Percentiles rank a stretch among this genome's conserved stretches.
Conservation (phyloP, 2,888 invertebrate genomes). For the Caenorhabditis wallacei region DNA sequence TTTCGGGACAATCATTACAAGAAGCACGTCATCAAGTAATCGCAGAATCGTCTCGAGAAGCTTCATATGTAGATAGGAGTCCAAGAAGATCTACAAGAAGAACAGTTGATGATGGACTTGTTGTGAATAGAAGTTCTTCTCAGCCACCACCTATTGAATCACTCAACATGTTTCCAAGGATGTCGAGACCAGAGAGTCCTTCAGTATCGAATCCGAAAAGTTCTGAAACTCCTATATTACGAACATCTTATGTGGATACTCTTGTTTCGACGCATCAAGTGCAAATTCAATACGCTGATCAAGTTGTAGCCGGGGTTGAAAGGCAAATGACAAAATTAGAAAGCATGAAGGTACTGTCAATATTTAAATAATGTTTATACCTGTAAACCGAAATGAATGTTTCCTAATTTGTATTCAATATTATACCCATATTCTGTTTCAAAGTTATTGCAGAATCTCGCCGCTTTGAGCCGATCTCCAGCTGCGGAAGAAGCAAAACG, state of each 20-base stretch:
- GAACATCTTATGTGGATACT: slow-evolving; percentile 40
- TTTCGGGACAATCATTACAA: slow-evolving; percentile 5
- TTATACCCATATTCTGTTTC: too few relatives aligned
- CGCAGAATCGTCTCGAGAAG: background rate
- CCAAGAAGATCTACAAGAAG: slow-evolving; percentile 5
- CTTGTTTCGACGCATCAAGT: slow-evolving; percentile 25
- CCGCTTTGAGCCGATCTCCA: slow-evolving; percentile 13
- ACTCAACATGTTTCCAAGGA: background rate
- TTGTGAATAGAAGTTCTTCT: slow-evolving; percentile 31
- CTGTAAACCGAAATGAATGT: too few relatives aligned
- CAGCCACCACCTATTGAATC: slow-evolving; percentile 28
- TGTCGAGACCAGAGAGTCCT: background rate
- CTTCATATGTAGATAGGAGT: slow-evolving; percentile 1
- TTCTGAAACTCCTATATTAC: background rate
- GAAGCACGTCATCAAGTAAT: slow-evolving; percentile 19
- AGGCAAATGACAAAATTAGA: slow-evolving; percentile 35
- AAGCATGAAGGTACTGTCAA: slow-evolving; percentile 30
- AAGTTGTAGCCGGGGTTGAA: slow-evolving; percentile 4
- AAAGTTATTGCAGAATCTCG: slow-evolving; percentile 49
- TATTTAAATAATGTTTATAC: background rate
- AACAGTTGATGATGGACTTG: background rate
- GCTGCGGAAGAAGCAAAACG: background rate
- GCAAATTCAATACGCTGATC: slow-evolving; percentile 41
- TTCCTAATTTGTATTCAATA: too few relatives aligned
- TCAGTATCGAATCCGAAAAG: too few relatives aligned